Evolutionary conservation across 2,113 vertebrate genomes (phyloP).

Genomic region (Taurulus bubalis): DNA sequence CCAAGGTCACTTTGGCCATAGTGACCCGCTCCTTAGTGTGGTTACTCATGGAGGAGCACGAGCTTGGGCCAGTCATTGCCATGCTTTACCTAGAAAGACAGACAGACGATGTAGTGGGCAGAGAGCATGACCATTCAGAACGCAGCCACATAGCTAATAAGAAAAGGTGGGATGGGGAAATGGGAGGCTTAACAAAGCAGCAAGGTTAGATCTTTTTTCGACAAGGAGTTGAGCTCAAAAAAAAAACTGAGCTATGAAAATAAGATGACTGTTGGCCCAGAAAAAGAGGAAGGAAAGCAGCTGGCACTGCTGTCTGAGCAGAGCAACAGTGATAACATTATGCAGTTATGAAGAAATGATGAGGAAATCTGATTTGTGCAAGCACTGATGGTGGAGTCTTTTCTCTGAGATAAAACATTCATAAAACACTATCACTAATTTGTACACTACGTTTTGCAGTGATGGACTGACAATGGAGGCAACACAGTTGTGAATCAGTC

Average conservation of each 20-base stretch:
- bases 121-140: neutral
- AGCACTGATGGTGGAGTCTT: neutral
- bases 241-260: conserved; percentile 22
- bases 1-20: conserved; percentile 97
- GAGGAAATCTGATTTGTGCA: conserved; percentile 46
- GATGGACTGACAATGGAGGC: neutral
- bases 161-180: neutral
- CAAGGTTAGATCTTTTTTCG: neutral
- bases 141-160: neutral
- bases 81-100: conserved; percentile 83
- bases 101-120: neutral
- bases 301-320: neutral
- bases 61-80: conserved; percentile 96
- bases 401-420: neutral
- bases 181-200: neutral
- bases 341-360: conserved; percentile 38
- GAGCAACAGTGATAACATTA: conserved; percentile 22
- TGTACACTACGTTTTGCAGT: neutral
- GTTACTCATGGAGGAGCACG: conserved; percentile 97
- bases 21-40: conserved; percentile 99
- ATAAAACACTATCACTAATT: neutral
- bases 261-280: neutral
- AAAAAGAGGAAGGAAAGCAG: conserved; percentile 62
- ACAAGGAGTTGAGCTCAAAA: neutral
- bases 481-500: neutral